Evolutionary conservation across 2,797 vertebrate genomes (phyloP).

Genomic region (Dallia pectoralis): DNA sequence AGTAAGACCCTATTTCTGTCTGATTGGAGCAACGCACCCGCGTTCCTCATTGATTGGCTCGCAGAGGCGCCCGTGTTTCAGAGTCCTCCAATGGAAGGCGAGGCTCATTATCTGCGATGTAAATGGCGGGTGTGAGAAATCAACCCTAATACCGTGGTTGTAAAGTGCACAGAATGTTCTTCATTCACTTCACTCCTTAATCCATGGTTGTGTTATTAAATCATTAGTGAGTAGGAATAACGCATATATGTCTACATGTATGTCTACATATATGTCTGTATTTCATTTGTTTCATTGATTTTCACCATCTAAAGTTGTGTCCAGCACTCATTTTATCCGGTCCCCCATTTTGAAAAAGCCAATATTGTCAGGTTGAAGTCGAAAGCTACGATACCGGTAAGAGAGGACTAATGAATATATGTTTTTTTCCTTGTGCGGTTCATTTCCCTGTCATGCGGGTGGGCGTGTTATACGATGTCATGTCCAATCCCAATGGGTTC

Average conservation of each 20-base stretch:
- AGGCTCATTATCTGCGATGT: not conserved
- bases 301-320: too few species aligned
- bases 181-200: not conserved
- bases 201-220: not conserved
- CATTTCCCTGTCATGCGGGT: too few species aligned
- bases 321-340: too few species aligned
- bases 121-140: not conserved
- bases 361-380: too few species aligned
- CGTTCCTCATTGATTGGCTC: slow-evolving; percentile 2
- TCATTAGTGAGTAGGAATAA: not conserved
- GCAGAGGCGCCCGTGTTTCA: not conserved
- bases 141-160: not conserved
- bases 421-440: too few species aligned
- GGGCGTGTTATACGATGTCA: not conserved
- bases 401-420: too few species aligned
- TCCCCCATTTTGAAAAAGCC: too few species aligned
- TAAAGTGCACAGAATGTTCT: not conserved
- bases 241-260: not conserved
- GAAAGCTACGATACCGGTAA: too few species aligned
- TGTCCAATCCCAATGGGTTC: slow-evolving; percentile 1
- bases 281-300: too few species aligned
- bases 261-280: not conserved
- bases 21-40: not conserved
- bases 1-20: not conserved
- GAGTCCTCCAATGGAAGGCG: not conserved